phyloP scores from a whole-genome alignment of 2,113 vertebrate species.

The Seriola dumerili region DNA sequence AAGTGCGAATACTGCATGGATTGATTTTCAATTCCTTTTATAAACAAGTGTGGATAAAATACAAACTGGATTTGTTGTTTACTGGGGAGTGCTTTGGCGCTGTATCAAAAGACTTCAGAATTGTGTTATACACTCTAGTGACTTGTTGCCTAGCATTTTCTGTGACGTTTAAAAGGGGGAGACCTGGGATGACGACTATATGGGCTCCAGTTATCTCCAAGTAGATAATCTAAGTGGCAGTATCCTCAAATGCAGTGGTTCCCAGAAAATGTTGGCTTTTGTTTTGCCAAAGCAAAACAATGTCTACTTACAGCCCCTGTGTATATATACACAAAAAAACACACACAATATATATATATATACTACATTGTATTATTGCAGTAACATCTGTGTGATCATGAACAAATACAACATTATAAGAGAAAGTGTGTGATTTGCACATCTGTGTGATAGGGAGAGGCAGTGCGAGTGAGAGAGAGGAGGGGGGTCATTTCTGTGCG shows the following conservation, averaged over 20 bases:
- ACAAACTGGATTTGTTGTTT: slow-evolving; percentile 40
- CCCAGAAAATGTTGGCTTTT: slow-evolving; percentile 12
- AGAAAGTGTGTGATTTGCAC: no score
- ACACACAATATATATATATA: no score
- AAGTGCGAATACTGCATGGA: slow-evolving; percentile 11
- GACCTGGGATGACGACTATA: neutral
- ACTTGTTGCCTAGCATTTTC: slow-evolving; percentile 24
- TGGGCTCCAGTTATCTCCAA: slow-evolving; percentile 11
- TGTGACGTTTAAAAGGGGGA: neutral
- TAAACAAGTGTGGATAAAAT: slow-evolving; percentile 14
- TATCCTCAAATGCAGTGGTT: neutral
- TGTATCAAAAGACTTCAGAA: neutral
- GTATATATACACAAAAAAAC: no score
- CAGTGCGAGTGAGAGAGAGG: no score
- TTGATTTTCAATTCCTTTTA: slow-evolving; percentile 37
- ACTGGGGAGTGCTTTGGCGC: neutral
- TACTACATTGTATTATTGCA: no score
- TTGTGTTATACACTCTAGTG: neutral
- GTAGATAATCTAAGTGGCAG: neutral
- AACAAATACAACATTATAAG: no score
- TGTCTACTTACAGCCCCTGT: no score
- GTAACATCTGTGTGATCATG: no score
- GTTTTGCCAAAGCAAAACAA: neutral
- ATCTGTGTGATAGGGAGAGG: no score
- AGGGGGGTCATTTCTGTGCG: no score